A percentile compares a stretch with the other conserved stretches of the same genome.
These are phyloP conservation scores for Salmo trutta DNA, from an alignment of 2,797 vertebrate species.

Conservation along the genomic window DNA sequence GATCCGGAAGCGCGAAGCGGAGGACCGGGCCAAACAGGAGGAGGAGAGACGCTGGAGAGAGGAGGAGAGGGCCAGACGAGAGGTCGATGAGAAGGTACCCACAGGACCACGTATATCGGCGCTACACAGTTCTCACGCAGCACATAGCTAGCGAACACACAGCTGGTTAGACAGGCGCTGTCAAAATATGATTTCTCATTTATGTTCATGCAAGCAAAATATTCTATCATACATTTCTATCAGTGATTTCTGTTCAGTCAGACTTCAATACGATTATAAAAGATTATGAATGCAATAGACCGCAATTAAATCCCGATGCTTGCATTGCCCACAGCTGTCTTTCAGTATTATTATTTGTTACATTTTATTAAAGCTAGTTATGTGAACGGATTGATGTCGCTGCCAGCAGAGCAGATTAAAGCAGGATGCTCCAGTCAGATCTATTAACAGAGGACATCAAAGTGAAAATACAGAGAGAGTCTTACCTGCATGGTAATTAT, in stretches of 20 bases:
- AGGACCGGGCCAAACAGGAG: slow-evolving; percentile 89
- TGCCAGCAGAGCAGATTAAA: neutral
- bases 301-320: neutral
- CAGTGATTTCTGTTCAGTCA: neutral
- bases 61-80: slow-evolving; percentile 86
- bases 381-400: neutral
- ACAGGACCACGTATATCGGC: neutral
- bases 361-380: neutral
- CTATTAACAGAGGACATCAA: neutral
- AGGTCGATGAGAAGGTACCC: slow-evolving; percentile 92
- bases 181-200: too few relatives aligned
- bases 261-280: neutral
- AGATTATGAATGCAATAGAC: neutral
- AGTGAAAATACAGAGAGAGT: neutral
- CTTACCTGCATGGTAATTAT: slow-evolving; percentile 15
- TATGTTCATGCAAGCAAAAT: too few relatives aligned
- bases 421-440: neutral
- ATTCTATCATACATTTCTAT: neutral
- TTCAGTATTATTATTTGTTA: neutral
- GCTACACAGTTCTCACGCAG: neutral
- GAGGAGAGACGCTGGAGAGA: slow-evolving; percentile 89
- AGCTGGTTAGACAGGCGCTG: too few relatives aligned
- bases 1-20: slow-evolving; percentile 90
- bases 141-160: neutral
- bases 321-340: neutral